Conservation (phyloP, 2,797 vertebrate species). For the Tachyglossus aculeatus region DNA sequence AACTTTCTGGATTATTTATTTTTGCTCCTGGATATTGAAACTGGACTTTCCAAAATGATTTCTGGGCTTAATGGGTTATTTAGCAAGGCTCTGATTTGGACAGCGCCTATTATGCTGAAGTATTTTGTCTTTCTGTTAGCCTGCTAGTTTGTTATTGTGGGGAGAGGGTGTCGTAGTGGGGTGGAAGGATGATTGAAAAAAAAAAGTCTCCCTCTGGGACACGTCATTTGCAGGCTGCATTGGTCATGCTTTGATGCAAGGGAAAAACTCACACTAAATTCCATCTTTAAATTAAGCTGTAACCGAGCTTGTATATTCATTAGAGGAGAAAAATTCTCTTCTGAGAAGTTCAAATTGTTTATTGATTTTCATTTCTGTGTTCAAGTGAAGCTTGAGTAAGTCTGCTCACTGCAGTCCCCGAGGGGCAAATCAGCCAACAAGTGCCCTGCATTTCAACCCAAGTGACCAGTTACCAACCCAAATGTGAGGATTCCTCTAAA, state of each 20-base stretch:
- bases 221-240: slow-evolving; percentile 69
- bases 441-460: slow-evolving; percentile 77
- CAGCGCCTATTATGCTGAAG: background rate
- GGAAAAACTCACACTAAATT: slow-evolving; percentile 79
- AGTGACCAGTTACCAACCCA: slow-evolving; percentile 65
- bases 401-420: slow-evolving; percentile 86
- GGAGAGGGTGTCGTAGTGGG: background rate
- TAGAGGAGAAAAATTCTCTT: slow-evolving; percentile 94
- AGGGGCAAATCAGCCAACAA: slow-evolving; percentile 77
- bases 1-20: no score
- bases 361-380: slow-evolving; percentile 99
- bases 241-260: slow-evolving; percentile 77
- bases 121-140: slow-evolving; percentile 42
- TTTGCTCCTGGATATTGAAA: background rate
- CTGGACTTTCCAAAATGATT: background rate
- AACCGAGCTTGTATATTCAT: slow-evolving; percentile 98
- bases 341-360: slow-evolving; percentile 99
- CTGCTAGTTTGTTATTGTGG: background rate
- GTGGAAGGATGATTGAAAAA: slow-evolving; percentile 4
- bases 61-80: background rate
- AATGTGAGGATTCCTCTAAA: slow-evolving; percentile 76
- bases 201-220: slow-evolving; percentile 69
- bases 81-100: background rate
- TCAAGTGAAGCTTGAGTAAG: slow-evolving; percentile 92
- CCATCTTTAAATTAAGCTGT: slow-evolving; percentile 85